These are phyloP conservation scores for Diachasmimorpha longicaudata DNA, from an alignment of 1,140 invertebrate genomes.

Conservation along the genomic window DNA sequence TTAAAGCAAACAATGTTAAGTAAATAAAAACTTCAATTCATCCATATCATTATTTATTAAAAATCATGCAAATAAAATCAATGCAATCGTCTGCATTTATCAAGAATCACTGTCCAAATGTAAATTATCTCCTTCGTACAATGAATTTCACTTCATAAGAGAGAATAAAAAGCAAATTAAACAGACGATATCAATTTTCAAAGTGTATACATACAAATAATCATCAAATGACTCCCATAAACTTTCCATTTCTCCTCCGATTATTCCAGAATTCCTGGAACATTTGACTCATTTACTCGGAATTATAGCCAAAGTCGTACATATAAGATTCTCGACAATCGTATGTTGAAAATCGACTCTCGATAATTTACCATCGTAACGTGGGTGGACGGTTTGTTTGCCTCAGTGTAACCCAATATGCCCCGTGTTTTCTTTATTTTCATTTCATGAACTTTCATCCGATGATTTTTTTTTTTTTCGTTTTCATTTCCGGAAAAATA, in stretches of 20 bases:
- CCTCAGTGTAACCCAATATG: constrained; percentile 15
- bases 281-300: constrained; percentile 3
- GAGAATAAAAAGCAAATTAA: too few relatives aligned
- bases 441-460: background rate
- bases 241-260: background rate
- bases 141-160: too few relatives aligned
- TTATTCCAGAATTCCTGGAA: background rate
- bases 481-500: background rate
- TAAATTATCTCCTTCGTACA: background rate
- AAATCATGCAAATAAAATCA: too few relatives aligned
- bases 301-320: background rate
- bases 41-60: too few relatives aligned
- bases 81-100: too few relatives aligned
- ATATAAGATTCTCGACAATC: constrained; percentile 10
- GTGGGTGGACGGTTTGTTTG: constrained; percentile 18
- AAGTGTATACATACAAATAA: background rate
- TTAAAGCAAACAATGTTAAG: too few relatives aligned
- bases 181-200: background rate
- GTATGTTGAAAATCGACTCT: constrained; percentile 13
- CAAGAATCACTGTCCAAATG: too few relatives aligned
- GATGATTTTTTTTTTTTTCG: background rate
- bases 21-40: too few relatives aligned
- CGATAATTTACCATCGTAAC: constrained; percentile 9
- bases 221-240: background rate
- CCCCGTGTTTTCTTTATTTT: background rate